A percentile compares a stretch with the other conserved stretches of the same genome.
These are phyloP conservation scores for Pterostichus niger DNA, from an alignment of 2,888 invertebrate species.

Conservation along the genomic window DNA sequence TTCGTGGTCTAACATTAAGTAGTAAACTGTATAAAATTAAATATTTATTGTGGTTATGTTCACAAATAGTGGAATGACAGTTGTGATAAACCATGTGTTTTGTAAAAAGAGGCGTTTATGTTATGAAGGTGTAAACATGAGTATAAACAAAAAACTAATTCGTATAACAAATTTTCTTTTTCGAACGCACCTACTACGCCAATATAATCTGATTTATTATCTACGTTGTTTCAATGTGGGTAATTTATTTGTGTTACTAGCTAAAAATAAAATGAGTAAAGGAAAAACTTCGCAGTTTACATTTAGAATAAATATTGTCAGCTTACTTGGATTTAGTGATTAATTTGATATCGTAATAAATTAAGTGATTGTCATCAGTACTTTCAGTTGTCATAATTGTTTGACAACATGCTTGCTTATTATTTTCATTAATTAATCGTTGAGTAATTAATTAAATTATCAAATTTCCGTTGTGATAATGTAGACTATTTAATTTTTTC, in stretches of 20 bases:
- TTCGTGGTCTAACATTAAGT: neutral
- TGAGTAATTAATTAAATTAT: neutral
- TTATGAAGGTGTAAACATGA: constrained; percentile 6
- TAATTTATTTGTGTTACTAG: neutral
- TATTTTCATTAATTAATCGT: neutral
- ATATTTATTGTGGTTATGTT: constrained; percentile 18
- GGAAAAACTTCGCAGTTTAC: too few species aligned
- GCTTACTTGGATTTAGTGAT: too few species aligned
- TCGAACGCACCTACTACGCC: neutral
- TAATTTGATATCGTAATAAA: too few species aligned
- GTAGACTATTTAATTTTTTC: neutral
- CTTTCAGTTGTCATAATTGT: too few species aligned
- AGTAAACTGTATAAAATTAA: constrained; percentile 9
- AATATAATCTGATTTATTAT: neutral
- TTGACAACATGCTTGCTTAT: neutral
- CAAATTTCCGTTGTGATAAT: neutral
- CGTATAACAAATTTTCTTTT: constrained; percentile 2
- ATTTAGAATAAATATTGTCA: too few species aligned
- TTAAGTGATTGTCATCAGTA: too few species aligned
- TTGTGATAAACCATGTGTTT: constrained; percentile 58
- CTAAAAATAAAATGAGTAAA: neutral
- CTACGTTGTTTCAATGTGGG: neutral
- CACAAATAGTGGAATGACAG: constrained; percentile 24
- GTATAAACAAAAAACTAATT: neutral
- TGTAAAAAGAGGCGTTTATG: constrained; percentile 15